Percentiles rank a stretch among this genome's conserved stretches.
These are phyloP conservation scores for Oreochromis tanganicae DNA, from an alignment of 2,113 vertebrate species.

Conservation along the genomic window DNA sequence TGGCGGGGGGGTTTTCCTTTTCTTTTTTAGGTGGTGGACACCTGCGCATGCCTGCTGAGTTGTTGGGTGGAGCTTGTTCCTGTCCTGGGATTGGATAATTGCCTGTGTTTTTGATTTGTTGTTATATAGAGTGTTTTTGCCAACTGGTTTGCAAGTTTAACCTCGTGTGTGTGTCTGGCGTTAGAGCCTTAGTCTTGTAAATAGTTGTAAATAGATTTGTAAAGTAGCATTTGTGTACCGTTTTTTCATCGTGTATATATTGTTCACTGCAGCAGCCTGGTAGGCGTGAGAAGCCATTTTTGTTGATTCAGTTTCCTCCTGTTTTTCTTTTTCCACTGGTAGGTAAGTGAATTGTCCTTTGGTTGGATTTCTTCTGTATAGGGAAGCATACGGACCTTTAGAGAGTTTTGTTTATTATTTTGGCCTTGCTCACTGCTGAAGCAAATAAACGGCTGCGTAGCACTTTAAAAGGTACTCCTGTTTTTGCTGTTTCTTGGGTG, in stretches of 20 bases:
- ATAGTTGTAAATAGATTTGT: background rate
- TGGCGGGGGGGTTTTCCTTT: background rate
- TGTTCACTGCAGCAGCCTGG: background rate
- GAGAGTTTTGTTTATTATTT: background rate
- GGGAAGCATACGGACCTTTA: background rate
- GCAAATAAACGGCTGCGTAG: background rate
- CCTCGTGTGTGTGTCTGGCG: background rate
- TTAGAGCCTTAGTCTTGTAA: background rate
- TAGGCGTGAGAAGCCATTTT: background rate
- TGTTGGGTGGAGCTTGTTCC: rapidly evolving
- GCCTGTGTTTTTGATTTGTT: background rate
- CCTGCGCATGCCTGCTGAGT: background rate
- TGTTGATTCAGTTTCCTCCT: too few relatives aligned
- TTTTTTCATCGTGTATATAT: rapidly evolving
- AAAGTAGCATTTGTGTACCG: background rate
- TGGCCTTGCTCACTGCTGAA: background rate
- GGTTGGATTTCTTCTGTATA: too few relatives aligned
- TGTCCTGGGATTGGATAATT: background rate
- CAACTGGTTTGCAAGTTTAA: background rate
- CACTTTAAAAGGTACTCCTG: background rate
- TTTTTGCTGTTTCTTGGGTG: background rate
- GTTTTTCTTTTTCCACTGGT: too few relatives aligned
- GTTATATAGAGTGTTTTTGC: background rate
- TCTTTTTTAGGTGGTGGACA: background rate
- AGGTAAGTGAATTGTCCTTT: too few relatives aligned